Base-by-base conservation (phyloP, 1,140 invertebrate species). In the Diorhabda sublineata region DNA sequence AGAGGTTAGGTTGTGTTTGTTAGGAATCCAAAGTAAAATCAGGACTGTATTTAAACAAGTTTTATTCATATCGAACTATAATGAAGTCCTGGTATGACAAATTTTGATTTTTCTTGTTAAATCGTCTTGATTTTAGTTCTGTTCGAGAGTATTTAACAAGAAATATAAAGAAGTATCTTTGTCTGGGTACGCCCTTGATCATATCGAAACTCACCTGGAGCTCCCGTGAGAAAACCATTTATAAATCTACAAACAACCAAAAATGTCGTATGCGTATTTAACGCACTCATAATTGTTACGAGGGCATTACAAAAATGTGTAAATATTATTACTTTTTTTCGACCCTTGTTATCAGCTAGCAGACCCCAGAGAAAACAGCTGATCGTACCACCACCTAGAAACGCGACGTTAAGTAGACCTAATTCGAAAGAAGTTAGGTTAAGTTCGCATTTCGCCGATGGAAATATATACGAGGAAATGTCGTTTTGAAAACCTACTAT, bases 261-360 rank as follows among this genome's bases (percentile, higher is more conserved):
- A 42, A 82, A 69, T 44, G 78, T 70, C 60, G 82, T 83, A 61
- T 82, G 80, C 3, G 80, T 75, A 2, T 83, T 81, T 0, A 81
- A 77, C 52, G 84, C 82, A 76, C 83, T 83, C 0, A 82, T 74
- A 3, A 86, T 69, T 0, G 83, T 84, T 9, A 85, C 81, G 0
- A 87, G 60, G 5, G 87, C 86, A 74, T 92, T 83, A 78, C 2
- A 83, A 83, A 41, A 84, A 84, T 5, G 87, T 83, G 47, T 87
- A 67, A 47, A 85, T 83, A 89, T 77, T 73, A 90, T 81, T 4
- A 89, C 83, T 0, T 83, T 80, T 45, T 69, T 75, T 63, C 81
- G 65, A 3, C 81, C 81, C 4, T 68, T 58, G 8, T 75, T 78
- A 61, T 82, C 81, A 0, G 79, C 81, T 3, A 80, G 56, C 58